Evolutionary conservation across 2,888 invertebrate genomes (phyloP).

Genomic region (Melinopterus prodromus): DNA sequence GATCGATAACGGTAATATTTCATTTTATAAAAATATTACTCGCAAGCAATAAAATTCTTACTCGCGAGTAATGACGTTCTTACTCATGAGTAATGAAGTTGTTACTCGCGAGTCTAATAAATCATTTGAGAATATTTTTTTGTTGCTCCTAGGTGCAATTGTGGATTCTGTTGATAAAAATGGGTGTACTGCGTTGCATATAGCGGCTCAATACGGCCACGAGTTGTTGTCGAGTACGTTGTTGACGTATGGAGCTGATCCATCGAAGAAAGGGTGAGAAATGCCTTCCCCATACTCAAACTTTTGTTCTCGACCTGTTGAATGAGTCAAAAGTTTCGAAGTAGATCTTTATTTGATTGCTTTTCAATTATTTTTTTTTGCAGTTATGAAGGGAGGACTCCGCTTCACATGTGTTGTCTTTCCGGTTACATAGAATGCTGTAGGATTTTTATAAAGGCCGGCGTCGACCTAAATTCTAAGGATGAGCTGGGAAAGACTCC

Average conservation of each 20-base stretch:
- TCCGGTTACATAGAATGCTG: constrained; percentile 71
- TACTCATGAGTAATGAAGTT: background rate
- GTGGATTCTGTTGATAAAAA: constrained; percentile 67
- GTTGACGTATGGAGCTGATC: constrained; percentile 62
- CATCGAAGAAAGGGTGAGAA: constrained; percentile 59
- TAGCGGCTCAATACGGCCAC: constrained; percentile 70
- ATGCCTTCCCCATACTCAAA: constrained; percentile 18
- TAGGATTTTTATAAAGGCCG: constrained; percentile 64
- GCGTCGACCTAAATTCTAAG: constrained; percentile 64
- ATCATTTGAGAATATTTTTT: constrained; percentile 8
- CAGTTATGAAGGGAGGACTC: constrained; percentile 65
- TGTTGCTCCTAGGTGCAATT: constrained; percentile 57
- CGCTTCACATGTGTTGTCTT: constrained; percentile 69
- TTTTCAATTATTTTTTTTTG: constrained; percentile 14
- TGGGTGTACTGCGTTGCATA: constrained; percentile 69
- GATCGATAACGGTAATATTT: constrained; percentile 64
- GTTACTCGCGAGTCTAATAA: background rate
- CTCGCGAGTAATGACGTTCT: background rate
- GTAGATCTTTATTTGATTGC: background rate
- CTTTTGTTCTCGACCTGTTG: background rate
- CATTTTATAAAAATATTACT: background rate
- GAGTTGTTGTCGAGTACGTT: constrained; percentile 65
- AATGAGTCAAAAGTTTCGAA: background rate
- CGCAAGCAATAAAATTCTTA: background rate
- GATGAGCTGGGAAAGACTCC: constrained; percentile 69